Base-by-base conservation (phyloP, 2,797 vertebrate genomes). In the Trachurus trachurus region DNA sequence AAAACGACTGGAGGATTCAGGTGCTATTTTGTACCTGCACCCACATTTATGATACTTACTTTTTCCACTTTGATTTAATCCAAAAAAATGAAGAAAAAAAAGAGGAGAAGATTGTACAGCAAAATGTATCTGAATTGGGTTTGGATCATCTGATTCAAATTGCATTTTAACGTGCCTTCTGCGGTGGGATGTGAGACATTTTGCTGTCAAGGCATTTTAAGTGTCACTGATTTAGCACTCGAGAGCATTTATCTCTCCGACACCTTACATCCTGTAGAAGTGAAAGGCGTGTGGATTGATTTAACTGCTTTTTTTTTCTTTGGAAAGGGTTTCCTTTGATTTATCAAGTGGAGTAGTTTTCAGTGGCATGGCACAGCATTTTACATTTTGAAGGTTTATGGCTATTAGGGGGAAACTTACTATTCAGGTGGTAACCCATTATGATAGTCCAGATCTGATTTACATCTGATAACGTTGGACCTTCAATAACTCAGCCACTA, bases 1-100 rank as follows among this genome's bases (percentile, higher is more conserved):
- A 81, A 95, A 92, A 87, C 87, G 60, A 81, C 89, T 96, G 73
- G 91, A 95, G 73, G 93, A 95, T 15, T 89, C 75, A 1, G 94
- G 93, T n/a, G 88, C 82, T 62, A 93, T 96, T 77, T 56, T 80
- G 2, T 92, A 91, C 78, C 88, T 96, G 73, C 92, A 94, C 62
- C 82, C 79, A 15, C 92, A 92, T 78, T 85, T 78, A 57, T 95
- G 92, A 94, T 67, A 3, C 34, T 53, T 39, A 71, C 31, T 6
- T 50, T 59, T 44, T 78, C 11, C 34, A 52, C 15, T 44, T 71
- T 5, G 1, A 47, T 54, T 74, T 2, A 21, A 63, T 53, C 39
- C 11, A 11, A 72, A 42, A 47, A 44, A 29, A 16, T 26, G 26
- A 31, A 56, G 6, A 34, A 34, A 34, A 34, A 34, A 37, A 37